A percentile compares a stretch with the other conserved stretches of the same genome.
phyloP scores from a whole-genome alignment of 2,113 vertebrate species.

The Ptyas mucosa region DNA sequence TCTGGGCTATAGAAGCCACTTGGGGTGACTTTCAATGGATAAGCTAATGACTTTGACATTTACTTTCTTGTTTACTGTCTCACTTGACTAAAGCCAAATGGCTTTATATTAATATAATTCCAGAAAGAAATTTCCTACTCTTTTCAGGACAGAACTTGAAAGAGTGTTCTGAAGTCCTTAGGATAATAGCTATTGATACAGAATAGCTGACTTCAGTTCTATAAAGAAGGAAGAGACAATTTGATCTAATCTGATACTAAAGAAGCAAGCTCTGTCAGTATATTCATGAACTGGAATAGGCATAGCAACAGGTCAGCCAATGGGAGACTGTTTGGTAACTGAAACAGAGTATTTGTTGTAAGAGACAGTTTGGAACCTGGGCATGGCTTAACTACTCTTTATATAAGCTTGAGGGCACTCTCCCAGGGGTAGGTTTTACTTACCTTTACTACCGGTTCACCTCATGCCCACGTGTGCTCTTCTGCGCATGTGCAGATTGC shows the following conservation, averaged over 20 bases:
- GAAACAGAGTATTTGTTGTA: too few relatives aligned
- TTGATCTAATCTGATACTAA: not conserved
- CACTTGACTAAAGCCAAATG: not conserved
- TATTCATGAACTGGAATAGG: too few relatives aligned
- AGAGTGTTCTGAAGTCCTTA: not conserved
- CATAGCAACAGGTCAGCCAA: too few relatives aligned
- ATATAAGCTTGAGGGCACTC: too few relatives aligned
- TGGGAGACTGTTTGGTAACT: too few relatives aligned
- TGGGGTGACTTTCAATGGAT: not conserved
- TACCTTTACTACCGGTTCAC: too few relatives aligned
- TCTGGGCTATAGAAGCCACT: not conserved
- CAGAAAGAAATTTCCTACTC: not conserved
- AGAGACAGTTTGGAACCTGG: too few relatives aligned
- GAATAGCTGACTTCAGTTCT: not conserved
- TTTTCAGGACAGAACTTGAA: not conserved
- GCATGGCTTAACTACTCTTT: too few relatives aligned
- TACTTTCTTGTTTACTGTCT: not conserved
- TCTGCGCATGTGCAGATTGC: too few relatives aligned
- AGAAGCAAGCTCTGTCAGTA: not conserved
- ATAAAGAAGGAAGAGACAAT: not conserved
- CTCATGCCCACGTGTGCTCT: too few relatives aligned
- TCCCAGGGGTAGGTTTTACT: too few relatives aligned
- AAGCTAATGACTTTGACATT: not conserved
- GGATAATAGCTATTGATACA: not conserved
- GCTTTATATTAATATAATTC: not conserved